Evolutionary conservation across 2,797 vertebrate species (phyloP).

Genomic region (Fistularia tabacaria): DNA sequence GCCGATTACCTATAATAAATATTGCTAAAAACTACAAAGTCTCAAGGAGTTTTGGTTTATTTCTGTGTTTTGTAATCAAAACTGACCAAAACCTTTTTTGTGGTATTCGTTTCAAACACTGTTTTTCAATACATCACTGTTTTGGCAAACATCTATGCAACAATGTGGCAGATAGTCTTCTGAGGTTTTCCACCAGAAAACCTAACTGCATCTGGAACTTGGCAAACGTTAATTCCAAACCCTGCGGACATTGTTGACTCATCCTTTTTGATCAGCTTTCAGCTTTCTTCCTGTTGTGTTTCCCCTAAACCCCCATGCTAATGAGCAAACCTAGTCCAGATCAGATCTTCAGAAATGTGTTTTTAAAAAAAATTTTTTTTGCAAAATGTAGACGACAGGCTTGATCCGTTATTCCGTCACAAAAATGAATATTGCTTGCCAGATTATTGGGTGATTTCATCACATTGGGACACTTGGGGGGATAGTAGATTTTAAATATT

Average conservation of each 20-base stretch:
- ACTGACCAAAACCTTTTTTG: too few relatives aligned
- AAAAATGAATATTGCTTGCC: constrained; percentile 66
- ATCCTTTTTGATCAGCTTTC: constrained; percentile 33
- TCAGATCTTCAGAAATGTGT: constrained; percentile 54
- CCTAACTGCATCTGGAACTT: not conserved
- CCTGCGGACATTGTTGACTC: constrained; percentile 19
- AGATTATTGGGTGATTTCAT: constrained; percentile 68
- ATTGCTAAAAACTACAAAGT: too few relatives aligned
- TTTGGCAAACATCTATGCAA: not conserved
- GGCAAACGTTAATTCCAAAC: not conserved
- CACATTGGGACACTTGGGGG: constrained; percentile 60
- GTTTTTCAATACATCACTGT: too few relatives aligned
- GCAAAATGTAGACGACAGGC: constrained; percentile 61
- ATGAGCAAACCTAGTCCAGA: constrained; percentile 60
- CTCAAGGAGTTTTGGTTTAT: too few relatives aligned
- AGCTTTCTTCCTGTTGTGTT: constrained; percentile 37
- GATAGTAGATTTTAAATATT: not conserved
- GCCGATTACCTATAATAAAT: too few relatives aligned
- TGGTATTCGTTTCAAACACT: not conserved
- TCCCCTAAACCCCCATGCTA: constrained; percentile 49
- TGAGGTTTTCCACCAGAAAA: not conserved
- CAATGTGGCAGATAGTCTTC: not conserved
- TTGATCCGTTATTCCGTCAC: constrained; percentile 56
- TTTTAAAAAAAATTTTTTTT: constrained; percentile 51
- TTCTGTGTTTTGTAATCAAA: too few relatives aligned